Conservation (phyloP, 2,888 invertebrate species). For the Thecophora atra region DNA sequence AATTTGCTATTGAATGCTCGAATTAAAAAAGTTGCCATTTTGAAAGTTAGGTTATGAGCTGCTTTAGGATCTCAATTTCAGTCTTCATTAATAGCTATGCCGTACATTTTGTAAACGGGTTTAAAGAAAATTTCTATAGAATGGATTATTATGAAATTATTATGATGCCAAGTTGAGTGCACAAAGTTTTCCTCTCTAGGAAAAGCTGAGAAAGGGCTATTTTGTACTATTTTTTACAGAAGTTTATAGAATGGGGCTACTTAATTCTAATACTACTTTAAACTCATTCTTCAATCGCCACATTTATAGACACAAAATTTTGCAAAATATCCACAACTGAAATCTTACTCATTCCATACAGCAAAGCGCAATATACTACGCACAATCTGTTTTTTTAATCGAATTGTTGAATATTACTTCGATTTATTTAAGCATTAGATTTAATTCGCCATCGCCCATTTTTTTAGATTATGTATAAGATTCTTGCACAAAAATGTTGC, state of each 20-base stretch:
- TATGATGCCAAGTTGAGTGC: not conserved
- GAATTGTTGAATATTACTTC: slow-evolving; percentile 1
- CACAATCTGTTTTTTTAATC: slow-evolving; percentile 14
- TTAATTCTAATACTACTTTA: not conserved
- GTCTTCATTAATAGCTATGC: not conserved
- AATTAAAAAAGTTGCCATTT: slow-evolving; percentile 2
- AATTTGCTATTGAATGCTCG: not conserved
- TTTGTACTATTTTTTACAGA: not conserved
- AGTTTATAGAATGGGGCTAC: not conserved
- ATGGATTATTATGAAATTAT: not conserved
- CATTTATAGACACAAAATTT: not conserved
- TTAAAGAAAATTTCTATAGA: not conserved
- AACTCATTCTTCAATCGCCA: not conserved
- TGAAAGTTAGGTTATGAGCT: slow-evolving; percentile 41
- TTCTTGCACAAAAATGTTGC: slow-evolving; percentile 57
- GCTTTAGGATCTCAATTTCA: slow-evolving; percentile 28
- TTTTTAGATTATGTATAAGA: slow-evolving; percentile 50
- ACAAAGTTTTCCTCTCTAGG: not conserved
- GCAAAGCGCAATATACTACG: slow-evolving; percentile 15
- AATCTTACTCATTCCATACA: slow-evolving; percentile 11
- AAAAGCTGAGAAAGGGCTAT: too few species aligned
- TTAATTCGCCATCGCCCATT: slow-evolving; percentile 48
- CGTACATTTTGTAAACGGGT: not conserved
- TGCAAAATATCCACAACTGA: slow-evolving; percentile 12
- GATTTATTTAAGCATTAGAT: slow-evolving; percentile 21